A percentile compares a stretch with the other conserved stretches of the same genome.
Conservation (phyloP, 1,140 invertebrate genomes). For the Ooceraea biroi region DNA sequence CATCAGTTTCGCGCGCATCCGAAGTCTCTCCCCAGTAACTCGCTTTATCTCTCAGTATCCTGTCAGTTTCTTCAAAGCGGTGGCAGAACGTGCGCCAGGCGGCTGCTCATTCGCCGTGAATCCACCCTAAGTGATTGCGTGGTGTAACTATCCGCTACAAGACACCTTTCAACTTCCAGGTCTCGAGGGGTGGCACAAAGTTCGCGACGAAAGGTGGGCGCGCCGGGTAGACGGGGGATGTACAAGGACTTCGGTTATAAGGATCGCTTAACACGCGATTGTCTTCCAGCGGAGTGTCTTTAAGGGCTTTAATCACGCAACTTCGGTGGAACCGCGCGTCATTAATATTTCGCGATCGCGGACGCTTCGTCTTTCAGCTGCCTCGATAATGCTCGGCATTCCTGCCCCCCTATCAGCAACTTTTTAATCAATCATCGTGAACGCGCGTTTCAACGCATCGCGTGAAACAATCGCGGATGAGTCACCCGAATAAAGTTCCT, state of each 20-base stretch:
- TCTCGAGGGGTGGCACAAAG: constrained; percentile 37
- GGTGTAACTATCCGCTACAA: constrained; percentile 56
- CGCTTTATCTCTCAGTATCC: constrained; percentile 4
- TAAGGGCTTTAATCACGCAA: constrained; percentile 71
- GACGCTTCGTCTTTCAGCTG: constrained; percentile 34
- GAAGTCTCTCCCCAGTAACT: constrained; percentile 6
- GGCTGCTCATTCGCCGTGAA: constrained; percentile 35
- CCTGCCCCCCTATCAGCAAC: constrained; percentile 44
- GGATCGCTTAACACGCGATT: constrained; percentile 70
- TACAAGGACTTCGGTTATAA: constrained; percentile 47
- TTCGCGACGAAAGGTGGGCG: constrained; percentile 24
- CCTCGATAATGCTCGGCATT: constrained; percentile 24
- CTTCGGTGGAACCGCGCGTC: constrained; percentile 54
- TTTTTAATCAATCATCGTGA: constrained; percentile 62
- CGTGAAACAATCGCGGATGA: constrained; percentile 60
- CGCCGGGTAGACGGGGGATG: constrained; percentile 6
- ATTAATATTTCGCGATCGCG: constrained; percentile 61
- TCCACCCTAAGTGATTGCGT: constrained; percentile 55
- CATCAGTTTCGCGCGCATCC: constrained; percentile 4
- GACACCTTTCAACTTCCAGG: constrained; percentile 46
- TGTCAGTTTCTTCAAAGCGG: constrained; percentile 26
- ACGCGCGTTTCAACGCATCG: constrained; percentile 30
- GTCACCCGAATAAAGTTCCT: constrained; percentile 57
- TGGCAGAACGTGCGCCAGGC: constrained; percentile 2
- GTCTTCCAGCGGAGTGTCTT: constrained; percentile 67